These are phyloP conservation scores for Carettochelys insculpta DNA, from an alignment of 2,113 vertebrate species.

Conservation along the genomic window DNA sequence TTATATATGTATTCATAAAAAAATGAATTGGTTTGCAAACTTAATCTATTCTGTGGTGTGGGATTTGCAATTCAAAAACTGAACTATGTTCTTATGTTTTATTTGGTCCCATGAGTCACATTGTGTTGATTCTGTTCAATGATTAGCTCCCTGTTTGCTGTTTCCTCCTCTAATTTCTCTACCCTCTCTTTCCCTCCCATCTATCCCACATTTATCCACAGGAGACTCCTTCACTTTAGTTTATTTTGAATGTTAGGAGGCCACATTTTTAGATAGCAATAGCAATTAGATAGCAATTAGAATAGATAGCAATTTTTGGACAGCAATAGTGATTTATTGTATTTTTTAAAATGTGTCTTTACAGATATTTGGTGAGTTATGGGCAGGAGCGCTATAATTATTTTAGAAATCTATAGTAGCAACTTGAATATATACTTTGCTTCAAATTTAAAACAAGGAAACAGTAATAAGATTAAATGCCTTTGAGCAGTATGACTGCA, in stretches of 20 bases:
- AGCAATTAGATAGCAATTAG: too few species aligned
- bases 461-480: background rate
- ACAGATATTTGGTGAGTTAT: rapidly evolving
- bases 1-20: background rate
- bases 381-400: background rate
- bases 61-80: background rate
- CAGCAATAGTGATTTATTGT: rapidly evolving
- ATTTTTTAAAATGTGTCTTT: background rate
- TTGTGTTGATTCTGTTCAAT: background rate
- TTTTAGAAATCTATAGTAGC: background rate
- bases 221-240: background rate
- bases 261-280: background rate
- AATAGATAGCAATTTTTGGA: background rate
- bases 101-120: background rate
- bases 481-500: background rate
- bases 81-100: background rate
- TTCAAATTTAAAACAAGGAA: background rate
- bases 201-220: background rate
- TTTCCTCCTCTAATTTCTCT: background rate
- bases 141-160: background rate
- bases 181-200: too few species aligned
- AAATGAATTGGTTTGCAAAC: background rate
- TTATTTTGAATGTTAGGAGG: background rate
- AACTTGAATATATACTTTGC: background rate
- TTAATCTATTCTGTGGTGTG: background rate